phyloP scores from a whole-genome alignment of 2,888 invertebrate species.

The Drosophila affinis region DNA sequence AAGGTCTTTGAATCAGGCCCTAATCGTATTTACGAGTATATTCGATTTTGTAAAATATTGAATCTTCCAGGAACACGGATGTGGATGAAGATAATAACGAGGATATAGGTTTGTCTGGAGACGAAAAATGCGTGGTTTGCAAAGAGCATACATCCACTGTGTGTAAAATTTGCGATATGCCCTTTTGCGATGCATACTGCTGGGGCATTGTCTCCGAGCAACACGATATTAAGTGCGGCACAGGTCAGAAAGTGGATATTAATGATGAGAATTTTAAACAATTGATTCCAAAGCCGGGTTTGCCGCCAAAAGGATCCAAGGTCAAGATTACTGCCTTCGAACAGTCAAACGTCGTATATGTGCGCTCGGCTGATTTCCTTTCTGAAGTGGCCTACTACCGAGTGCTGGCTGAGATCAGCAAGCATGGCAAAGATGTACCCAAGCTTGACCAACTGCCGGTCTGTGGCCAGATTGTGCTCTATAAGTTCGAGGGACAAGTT shows the following conservation, averaged over 20 bases:
- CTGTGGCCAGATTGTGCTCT: constrained; percentile 76
- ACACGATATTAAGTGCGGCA: constrained; percentile 44
- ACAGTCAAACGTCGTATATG: constrained; percentile 78
- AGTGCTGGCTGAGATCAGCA: constrained; percentile 63
- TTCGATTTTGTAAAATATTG: neutral
- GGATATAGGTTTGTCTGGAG: neutral
- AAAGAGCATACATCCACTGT: constrained; percentile 45
- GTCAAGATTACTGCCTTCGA: constrained; percentile 78
- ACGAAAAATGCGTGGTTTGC: constrained; percentile 44
- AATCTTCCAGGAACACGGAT: neutral
- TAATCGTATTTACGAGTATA: too few relatives aligned
- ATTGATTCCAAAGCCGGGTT: constrained; percentile 3
- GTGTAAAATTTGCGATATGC: constrained; percentile 55
- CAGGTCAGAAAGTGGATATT: constrained; percentile 3
- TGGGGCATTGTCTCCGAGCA: constrained; percentile 55
- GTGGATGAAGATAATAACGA: neutral
- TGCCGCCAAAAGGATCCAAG: constrained; percentile 64
- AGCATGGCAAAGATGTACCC: constrained; percentile 48
- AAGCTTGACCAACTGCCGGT: constrained; percentile 63
- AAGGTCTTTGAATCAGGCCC: too few relatives aligned
- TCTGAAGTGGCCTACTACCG: constrained; percentile 70
- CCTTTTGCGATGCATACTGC: constrained; percentile 76
- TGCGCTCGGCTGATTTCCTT: constrained; percentile 70
- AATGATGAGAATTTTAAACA: neutral
- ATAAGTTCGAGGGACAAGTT: constrained; percentile 64